phyloP scores from a whole-genome alignment of 1,140 invertebrate species.

The Drosophila insularis region DNA sequence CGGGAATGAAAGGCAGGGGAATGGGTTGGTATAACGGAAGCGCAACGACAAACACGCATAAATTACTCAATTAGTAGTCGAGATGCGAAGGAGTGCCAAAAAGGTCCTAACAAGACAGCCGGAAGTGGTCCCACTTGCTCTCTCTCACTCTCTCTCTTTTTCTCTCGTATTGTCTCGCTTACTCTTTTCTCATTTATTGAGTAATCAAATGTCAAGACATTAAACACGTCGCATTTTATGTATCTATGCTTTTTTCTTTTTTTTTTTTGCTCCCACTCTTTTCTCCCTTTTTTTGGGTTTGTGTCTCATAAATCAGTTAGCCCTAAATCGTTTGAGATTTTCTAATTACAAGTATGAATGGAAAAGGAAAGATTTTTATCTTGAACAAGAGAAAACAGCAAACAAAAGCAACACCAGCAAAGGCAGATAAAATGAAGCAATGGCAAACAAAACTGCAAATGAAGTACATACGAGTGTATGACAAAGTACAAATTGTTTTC shows the following conservation, averaged over 20 bases:
- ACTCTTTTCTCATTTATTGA: slow-evolving; percentile 37
- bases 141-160: slow-evolving; percentile 1
- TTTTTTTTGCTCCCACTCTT: background rate
- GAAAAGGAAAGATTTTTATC: slow-evolving; percentile 6
- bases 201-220: slow-evolving; percentile 72
- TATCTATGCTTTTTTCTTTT: background rate
- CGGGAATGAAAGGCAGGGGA: background rate
- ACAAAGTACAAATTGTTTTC: slow-evolving; percentile 28
- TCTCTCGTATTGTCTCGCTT: slow-evolving; percentile 11
- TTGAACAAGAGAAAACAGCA: background rate
- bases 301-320: slow-evolving; percentile 38
- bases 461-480: background rate
- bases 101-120: slow-evolving; percentile 48
- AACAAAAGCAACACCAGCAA: background rate
- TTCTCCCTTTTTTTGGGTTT: background rate
- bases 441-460: background rate
- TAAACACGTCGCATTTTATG: slow-evolving; percentile 31
- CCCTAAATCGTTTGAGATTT: slow-evolving; percentile 37
- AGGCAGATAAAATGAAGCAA: background rate
- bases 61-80: slow-evolving; percentile 78
- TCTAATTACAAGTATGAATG: slow-evolving; percentile 46
- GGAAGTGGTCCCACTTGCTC: slow-evolving; percentile 50
- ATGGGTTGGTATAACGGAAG: slow-evolving; percentile 46
- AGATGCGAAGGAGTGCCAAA: slow-evolving; percentile 46
- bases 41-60: slow-evolving; percentile 70